Conservation (phyloP, 2,888 invertebrate genomes). For the Sesamia inferens region DNA sequence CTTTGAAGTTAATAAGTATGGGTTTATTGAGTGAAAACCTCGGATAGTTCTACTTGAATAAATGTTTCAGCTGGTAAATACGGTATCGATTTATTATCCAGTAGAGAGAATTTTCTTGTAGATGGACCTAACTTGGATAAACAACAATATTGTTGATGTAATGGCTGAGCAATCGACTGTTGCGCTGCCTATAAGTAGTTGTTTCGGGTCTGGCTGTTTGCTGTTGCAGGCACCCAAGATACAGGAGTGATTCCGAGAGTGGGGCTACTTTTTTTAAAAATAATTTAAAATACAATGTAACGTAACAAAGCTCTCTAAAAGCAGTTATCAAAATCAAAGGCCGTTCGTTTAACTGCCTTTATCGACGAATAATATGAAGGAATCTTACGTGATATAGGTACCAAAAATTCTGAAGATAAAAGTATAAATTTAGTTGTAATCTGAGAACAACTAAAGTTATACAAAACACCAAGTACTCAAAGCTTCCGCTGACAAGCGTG, state of each 20-base stretch:
- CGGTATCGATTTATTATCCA: constrained; percentile 25
- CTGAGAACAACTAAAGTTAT: neutral
- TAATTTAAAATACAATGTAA: neutral
- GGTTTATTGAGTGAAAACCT: constrained; percentile 62
- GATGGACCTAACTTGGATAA: constrained; percentile 1
- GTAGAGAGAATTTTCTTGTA: neutral
- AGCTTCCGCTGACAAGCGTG: neutral
- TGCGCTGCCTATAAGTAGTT: too few species aligned
- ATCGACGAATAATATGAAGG: neutral
- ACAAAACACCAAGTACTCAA: neutral
- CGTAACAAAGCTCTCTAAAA: neutral
- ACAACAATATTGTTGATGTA: too few species aligned
- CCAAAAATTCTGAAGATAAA: neutral
- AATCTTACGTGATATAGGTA: neutral
- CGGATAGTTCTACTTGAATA: constrained; percentile 59
- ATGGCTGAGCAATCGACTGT: too few species aligned
- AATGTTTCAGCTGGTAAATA: constrained; percentile 42
- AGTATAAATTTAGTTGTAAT: neutral
- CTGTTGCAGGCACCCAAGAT: too few species aligned
- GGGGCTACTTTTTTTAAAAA: too few species aligned
- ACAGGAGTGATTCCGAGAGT: too few species aligned
- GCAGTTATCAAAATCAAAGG: neutral
- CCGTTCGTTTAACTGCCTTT: neutral
- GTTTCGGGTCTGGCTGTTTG: too few species aligned
- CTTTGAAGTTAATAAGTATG: constrained; percentile 58